phyloP scores from a whole-genome alignment of 2,797 vertebrate genomes.

The Etheostoma nigrum region DNA sequence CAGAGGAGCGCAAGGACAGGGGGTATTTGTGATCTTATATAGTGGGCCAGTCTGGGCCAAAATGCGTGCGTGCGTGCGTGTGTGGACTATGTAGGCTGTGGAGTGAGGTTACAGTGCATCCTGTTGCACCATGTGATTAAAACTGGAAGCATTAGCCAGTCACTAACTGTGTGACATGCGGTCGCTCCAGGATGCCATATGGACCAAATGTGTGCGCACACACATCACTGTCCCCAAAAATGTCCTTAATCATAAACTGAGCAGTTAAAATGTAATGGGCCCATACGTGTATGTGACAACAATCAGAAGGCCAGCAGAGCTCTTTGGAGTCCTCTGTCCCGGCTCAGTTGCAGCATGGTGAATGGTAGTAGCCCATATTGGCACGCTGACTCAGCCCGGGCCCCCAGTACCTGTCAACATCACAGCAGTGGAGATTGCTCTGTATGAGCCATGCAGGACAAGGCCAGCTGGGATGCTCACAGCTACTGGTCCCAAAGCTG shows the following conservation, averaged over 20 bases:
- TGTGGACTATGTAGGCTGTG: neutral
- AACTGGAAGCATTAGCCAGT: slow-evolving; percentile 29
- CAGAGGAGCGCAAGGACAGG: no score
- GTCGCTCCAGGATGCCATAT: slow-evolving; percentile 45
- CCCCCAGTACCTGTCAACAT: slow-evolving; percentile 53
- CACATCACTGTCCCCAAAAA: slow-evolving; percentile 7
- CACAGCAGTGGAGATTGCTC: slow-evolving; percentile 28
- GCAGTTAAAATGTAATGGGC: slow-evolving; percentile 14
- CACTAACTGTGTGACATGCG: slow-evolving; percentile 34
- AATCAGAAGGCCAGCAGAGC: slow-evolving; percentile 1
- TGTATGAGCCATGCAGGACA: neutral
- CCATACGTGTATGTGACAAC: slow-evolving; percentile 3
- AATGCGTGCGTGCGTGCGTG: neutral
- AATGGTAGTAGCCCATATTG: slow-evolving; percentile 45
- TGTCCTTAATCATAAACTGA: slow-evolving; percentile 15
- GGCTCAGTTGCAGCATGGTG: slow-evolving; percentile 28
- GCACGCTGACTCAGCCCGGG: slow-evolving; percentile 19
- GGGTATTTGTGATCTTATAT: no score
- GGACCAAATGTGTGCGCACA: neutral
- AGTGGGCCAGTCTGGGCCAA: no score
- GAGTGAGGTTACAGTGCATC: slow-evolving; percentile 16
- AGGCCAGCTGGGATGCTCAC: slow-evolving; percentile 20
- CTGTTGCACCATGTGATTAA: slow-evolving; percentile 40
- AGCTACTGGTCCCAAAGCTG: neutral
- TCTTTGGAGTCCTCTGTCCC: slow-evolving; percentile 21